These are phyloP conservation scores for Micrasema longulum DNA, from an alignment of 1,140 invertebrate genomes.

Conservation along the genomic window DNA sequence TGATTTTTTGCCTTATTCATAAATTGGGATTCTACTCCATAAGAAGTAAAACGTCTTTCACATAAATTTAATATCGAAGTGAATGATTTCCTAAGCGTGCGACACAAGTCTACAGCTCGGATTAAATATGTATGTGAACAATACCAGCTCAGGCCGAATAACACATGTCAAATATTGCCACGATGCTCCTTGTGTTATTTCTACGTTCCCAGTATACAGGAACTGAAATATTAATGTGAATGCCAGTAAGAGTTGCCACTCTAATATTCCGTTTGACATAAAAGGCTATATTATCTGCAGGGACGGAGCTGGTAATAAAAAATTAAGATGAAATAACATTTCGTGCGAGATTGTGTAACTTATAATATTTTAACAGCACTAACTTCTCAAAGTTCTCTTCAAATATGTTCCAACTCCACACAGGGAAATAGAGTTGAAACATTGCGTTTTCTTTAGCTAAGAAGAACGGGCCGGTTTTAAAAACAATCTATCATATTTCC, in stretches of 20 bases:
- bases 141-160: constrained; percentile 33
- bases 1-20: too few relatives aligned
- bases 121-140: constrained; percentile 38
- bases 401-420: too few relatives aligned
- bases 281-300: constrained; percentile 16
- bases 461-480: too few relatives aligned
- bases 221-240: constrained; percentile 51
- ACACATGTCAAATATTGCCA: constrained; percentile 50
- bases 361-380: too few relatives aligned
- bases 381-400: too few relatives aligned
- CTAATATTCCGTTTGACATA: constrained; percentile 52
- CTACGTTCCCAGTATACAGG: constrained; percentile 2
- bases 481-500: too few relatives aligned
- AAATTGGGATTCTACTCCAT: neutral
- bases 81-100: constrained; percentile 28
- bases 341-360: too few relatives aligned
- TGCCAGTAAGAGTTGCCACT: constrained; percentile 46
- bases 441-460: too few relatives aligned
- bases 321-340: neutral
- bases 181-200: constrained; percentile 38
- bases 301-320: neutral
- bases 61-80: constrained; percentile 25
- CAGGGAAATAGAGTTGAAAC: too few relatives aligned
- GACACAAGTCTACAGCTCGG: neutral
- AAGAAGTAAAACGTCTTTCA: constrained; percentile 18